Conservation (phyloP, 2,888 invertebrate species). For the Acronicta leporina region DNA sequence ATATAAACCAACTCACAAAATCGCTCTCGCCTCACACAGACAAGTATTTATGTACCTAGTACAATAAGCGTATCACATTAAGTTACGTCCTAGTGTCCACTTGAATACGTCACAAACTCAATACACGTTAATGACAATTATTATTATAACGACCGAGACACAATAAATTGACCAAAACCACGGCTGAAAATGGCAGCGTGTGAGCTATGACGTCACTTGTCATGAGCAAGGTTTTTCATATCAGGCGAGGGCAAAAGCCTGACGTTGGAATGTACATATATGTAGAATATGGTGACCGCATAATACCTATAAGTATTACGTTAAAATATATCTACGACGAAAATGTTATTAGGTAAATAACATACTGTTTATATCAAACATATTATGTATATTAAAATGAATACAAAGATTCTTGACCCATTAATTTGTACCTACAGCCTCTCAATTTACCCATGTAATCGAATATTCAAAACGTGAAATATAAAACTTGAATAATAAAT, state of each 20-base stretch:
- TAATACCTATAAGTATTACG: conserved; percentile 17
- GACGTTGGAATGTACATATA: conserved; percentile 1
- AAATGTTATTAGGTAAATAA: too few relatives aligned
- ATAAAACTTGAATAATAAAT: conserved; percentile 12
- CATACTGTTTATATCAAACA: too few relatives aligned
- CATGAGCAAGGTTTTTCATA: conserved; percentile 13
- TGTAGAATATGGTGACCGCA: conserved; percentile 14
- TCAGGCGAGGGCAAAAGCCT: conserved; percentile 5
- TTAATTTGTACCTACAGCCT: conserved; percentile 18
- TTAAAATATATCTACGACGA: not conserved
- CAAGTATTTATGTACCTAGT: not conserved
- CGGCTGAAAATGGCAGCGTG: conserved; percentile 20
- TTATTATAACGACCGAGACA: conserved; percentile 11
- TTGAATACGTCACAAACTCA: conserved; percentile 28
- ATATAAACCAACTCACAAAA: too few relatives aligned
- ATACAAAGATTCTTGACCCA: conserved; percentile 23
- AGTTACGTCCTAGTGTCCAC: not conserved
- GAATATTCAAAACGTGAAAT: conserved; percentile 9
- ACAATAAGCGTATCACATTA: not conserved
- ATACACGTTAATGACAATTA: conserved; percentile 26
- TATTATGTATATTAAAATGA: not conserved
- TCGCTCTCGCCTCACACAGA: too few relatives aligned
- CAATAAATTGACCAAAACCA: conserved; percentile 27
- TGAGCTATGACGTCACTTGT: conserved; percentile 34
- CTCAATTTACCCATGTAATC: not conserved